phyloP scores from a whole-genome alignment of 2,888 invertebrate species.

The Cryptophagus acutangulus region DNA sequence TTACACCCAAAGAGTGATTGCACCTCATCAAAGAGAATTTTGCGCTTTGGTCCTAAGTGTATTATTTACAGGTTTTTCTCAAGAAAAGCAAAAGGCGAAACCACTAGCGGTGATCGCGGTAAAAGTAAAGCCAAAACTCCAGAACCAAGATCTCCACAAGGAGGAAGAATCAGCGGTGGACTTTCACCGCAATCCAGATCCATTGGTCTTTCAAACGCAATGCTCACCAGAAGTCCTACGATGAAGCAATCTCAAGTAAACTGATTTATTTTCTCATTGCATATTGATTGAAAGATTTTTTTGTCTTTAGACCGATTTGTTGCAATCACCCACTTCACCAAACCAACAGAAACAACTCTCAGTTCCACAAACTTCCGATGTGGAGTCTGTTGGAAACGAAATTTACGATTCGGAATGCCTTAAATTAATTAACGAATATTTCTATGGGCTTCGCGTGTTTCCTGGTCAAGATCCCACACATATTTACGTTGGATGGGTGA shows the following conservation, averaged over 20 bases:
- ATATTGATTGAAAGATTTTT: conserved; percentile 4
- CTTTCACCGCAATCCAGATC: conserved; percentile 40
- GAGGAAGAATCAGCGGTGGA: conserved; percentile 30
- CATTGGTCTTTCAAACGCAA: conserved; percentile 46
- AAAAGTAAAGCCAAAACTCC: conserved; percentile 65
- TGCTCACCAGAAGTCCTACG: conserved; percentile 48
- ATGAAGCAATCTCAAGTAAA: conserved; percentile 43
- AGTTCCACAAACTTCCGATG: conserved; percentile 63
- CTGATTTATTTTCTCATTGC: conserved; percentile 9
- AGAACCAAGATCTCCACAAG: too few relatives aligned
- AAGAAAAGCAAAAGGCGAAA: conserved; percentile 65
- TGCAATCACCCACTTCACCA: conserved; percentile 51
- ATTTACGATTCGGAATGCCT: conserved; percentile 83
- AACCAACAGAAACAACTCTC: conserved; percentile 72
- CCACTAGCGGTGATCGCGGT: conserved; percentile 62
- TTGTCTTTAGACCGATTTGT: conserved; percentile 54
- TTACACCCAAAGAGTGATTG: neutral
- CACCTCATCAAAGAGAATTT: neutral
- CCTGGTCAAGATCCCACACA: conserved; percentile 93
- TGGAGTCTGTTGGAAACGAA: conserved; percentile 80
- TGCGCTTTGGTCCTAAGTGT: neutral
- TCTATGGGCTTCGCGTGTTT: conserved; percentile 84
- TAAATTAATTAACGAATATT: conserved; percentile 94
- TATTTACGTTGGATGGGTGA: conserved; percentile 99
- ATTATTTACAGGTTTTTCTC: conserved; percentile 67